Evolutionary conservation across 2,113 vertebrate species (phyloP).

Genomic region (Leucosticte australis): DNA sequence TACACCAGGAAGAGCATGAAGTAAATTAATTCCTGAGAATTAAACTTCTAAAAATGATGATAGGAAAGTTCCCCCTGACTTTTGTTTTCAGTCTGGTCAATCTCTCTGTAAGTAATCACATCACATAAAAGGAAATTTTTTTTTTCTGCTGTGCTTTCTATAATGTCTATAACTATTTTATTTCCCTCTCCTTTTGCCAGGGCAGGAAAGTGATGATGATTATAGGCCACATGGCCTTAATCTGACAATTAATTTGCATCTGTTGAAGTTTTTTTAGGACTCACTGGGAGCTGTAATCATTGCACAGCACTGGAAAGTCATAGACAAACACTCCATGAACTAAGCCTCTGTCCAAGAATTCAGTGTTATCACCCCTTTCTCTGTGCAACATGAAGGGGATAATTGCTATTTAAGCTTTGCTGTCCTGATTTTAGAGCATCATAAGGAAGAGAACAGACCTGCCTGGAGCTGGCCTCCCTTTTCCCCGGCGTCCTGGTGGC

Average conservation of each 20-base stretch:
- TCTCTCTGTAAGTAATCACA: neutral
- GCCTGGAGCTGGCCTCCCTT: rapidly evolving
- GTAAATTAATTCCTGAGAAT: neutral
- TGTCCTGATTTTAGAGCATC: neutral
- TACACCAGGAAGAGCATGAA: neutral
- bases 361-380: neutral
- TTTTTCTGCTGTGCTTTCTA: neutral
- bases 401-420: neutral
- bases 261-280: neutral
- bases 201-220: neutral
- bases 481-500: rapidly evolving
- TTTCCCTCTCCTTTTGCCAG: neutral
- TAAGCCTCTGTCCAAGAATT: neutral
- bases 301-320: neutral
- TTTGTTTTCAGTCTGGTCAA: neutral
- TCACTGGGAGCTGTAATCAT: neutral
- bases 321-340: neutral
- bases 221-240: neutral
- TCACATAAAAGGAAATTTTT: neutral
- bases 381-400: neutral
- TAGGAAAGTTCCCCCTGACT: neutral
- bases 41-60: neutral
- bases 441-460: neutral
- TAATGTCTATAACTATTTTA: neutral
- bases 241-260: neutral